phyloP scores from a whole-genome alignment of 2,797 vertebrate species.

The Gymnopithys bicolor region DNA sequence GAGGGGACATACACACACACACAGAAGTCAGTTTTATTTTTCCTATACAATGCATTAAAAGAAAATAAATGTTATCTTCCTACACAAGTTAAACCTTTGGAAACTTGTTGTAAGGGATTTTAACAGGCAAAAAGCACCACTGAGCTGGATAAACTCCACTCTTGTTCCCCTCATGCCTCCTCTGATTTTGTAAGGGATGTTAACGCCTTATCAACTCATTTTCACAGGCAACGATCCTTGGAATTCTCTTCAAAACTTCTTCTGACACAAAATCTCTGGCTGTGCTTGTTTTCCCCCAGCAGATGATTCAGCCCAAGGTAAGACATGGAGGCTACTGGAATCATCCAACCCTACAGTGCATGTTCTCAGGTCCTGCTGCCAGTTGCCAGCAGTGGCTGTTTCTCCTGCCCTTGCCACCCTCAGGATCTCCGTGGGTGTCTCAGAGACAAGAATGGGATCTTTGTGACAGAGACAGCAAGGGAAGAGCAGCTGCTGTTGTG shows the following conservation, averaged over 20 bases:
- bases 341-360: background rate
- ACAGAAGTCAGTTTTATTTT: background rate
- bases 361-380: background rate
- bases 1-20: fast-evolving
- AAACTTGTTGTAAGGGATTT: background rate
- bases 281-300: background rate
- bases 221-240: background rate
- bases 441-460: background rate
- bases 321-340: background rate
- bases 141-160: background rate
- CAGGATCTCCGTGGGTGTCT: background rate
- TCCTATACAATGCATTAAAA: background rate
- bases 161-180: background rate
- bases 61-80: background rate
- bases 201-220: background rate
- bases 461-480: background rate
- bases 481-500: background rate
- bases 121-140: background rate
- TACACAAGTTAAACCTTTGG: background rate
- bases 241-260: background rate
- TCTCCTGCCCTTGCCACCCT: background rate
- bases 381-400: background rate
- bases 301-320: background rate
- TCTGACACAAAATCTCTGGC: background rate
- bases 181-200: background rate